These are phyloP conservation scores for Paraplagusia blochii DNA, from an alignment of 2,113 vertebrate species.

Conservation along the genomic window DNA sequence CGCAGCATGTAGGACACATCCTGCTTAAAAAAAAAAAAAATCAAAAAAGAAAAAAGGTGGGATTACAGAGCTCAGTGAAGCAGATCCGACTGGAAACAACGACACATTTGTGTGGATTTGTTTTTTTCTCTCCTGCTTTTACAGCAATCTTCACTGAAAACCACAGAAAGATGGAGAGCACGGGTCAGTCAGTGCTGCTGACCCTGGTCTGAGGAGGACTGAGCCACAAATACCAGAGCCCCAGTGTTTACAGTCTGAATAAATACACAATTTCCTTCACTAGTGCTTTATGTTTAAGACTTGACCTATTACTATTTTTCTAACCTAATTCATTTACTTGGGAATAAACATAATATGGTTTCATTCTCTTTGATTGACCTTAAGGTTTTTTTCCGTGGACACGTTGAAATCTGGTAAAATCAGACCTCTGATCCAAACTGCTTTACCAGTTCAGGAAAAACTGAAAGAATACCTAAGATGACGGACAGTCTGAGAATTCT, in stretches of 20 bases:
- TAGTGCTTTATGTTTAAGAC: constrained; percentile 23
- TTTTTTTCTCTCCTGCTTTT: constrained; percentile 62
- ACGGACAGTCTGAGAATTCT: too few species aligned
- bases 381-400: background rate
- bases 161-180: constrained; percentile 29
- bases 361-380: background rate
- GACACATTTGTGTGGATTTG: constrained; percentile 30
- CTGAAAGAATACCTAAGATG: too few species aligned
- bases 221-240: constrained; percentile 21
- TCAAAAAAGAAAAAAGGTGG: background rate
- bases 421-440: too few species aligned
- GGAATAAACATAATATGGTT: constrained; percentile 21
- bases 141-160: constrained; percentile 69
- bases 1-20: background rate
- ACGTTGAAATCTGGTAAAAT: too few species aligned
- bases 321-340: constrained; percentile 21
- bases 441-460: too few species aligned
- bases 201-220: constrained; percentile 27
- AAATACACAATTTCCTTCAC: constrained; percentile 54
- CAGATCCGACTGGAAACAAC: constrained; percentile 33
- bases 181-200: background rate
- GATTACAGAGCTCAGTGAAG: constrained; percentile 16
- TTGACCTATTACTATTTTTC: constrained; percentile 12
- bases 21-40: background rate
- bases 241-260: constrained; percentile 50